These are phyloP conservation scores for Phainopepla nitens DNA, from an alignment of 2,113 vertebrate species.

Conservation along the genomic window DNA sequence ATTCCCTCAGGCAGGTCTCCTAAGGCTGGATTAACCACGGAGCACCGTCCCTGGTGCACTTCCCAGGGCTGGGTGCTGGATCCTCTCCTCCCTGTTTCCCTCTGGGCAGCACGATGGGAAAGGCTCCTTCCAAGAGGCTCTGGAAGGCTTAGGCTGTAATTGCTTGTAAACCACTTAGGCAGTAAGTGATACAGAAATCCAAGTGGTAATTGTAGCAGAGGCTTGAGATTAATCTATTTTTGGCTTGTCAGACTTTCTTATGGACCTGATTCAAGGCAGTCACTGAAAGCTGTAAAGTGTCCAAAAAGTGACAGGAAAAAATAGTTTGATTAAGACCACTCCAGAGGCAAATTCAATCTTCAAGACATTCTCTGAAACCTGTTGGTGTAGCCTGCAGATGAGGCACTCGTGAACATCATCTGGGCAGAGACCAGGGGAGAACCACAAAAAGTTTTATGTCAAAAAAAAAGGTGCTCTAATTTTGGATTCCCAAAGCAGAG, in stretches of 20 bases:
- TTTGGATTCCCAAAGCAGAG: not conserved
- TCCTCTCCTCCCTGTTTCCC: fast-evolving
- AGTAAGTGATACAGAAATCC: not conserved
- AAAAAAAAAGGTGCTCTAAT: not conserved
- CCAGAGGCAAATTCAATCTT: not conserved
- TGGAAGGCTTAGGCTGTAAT: not conserved
- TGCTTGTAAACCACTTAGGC: constrained; percentile 33
- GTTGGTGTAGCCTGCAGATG: not conserved
- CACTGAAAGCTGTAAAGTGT: not conserved
- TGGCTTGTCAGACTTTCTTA: not conserved
- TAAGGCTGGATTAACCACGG: fast-evolving
- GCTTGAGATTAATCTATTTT: not conserved
- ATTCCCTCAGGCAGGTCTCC: not conserved
- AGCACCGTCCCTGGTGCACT: fast-evolving
- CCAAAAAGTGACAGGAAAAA: not conserved
- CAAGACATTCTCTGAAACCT: not conserved
- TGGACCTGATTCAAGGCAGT: not conserved
- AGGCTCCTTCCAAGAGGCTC: not conserved
- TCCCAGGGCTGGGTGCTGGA: not conserved
- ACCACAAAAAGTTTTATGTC: fast-evolving
- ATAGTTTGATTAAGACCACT: not conserved
- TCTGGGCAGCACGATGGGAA: not conserved
- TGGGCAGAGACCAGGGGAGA: not conserved
- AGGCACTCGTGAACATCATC: not conserved
- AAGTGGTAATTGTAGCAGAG: not conserved